Base-by-base conservation (phyloP, 2,113 vertebrate genomes). In the Acanthisitta chloris region DNA sequence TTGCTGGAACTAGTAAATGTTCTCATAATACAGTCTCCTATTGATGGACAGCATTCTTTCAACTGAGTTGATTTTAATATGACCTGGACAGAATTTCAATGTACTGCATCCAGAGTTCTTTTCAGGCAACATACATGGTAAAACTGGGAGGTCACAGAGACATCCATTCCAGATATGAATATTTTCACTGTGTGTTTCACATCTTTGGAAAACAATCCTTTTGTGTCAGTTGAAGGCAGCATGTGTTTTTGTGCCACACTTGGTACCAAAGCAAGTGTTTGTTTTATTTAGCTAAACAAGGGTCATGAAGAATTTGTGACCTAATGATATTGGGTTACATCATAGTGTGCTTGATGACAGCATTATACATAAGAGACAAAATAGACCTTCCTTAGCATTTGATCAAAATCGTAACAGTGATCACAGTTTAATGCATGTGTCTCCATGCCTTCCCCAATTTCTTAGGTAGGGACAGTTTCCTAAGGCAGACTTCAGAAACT, bases 151-250 rank as follows among this genome's bases (percentile, higher is more conserved):
- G n/a, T 18, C n/a, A 9, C 24, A 23, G 18, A 61, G 28, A 4
- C 3, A 12, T 14, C 45, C 0, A 0, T n/a, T 65, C 25, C 31
- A 25, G 2, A 9, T 28, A 8, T 25, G 33, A 43, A 16, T 31
- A 19, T 77, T 72, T 51, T 40, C 55, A 5, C 31, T 66, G 29
- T 33, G 42, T 54, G 6, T 42, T 69, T 40, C 59, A 38, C 31
- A 3, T 17, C 36, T 58, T 34, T 62, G 33, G 45, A 42, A 78
- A 36, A 17, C 24, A 34, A 20, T 10, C 12, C 6, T 23, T 25
- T 10, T 9, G 19, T 54, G n/a, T 6, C 59, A 38, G 6, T 84
- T 86, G 10, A 40, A 15, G 25, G 12, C 38, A 58, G 2, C 0
- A 0, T 42, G 4, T 28, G 6, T 11, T 73, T 88, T 29, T 54